phyloP scores from a whole-genome alignment of 2,888 invertebrate genomes.

The Antitype chi region DNA sequence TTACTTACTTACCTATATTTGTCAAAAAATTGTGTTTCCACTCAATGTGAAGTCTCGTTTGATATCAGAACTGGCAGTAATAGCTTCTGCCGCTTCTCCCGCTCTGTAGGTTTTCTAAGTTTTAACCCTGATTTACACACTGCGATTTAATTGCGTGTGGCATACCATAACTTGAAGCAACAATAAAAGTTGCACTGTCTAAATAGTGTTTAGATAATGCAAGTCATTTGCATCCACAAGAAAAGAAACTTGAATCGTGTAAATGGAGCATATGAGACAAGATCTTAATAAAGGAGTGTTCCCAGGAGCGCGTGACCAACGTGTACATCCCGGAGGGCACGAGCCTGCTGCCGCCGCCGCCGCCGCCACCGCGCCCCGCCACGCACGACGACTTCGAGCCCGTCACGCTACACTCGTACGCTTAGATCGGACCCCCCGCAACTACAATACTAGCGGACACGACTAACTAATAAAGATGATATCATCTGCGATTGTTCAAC shows the following conservation, averaged over 20 bases:
- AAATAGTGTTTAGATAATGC: neutral
- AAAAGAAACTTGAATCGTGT: neutral
- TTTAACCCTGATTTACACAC: neutral
- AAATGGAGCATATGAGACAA: neutral
- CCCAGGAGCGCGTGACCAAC: conserved; percentile 91
- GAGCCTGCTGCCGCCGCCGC: conserved; percentile 92
- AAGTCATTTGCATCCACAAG: neutral
- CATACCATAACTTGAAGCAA: neutral
- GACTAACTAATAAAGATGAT: conserved; percentile 39
- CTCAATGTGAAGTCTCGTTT: neutral
- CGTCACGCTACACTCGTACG: conserved; percentile 89
- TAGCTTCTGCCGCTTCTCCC: neutral
- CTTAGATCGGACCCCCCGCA: conserved; percentile 69
- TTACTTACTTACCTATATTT: neutral
- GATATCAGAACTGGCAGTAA: neutral
- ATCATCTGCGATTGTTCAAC: conserved; percentile 56
- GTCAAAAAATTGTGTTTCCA: neutral
- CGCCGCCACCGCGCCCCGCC: conserved; percentile 89
- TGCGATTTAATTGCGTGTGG: neutral
- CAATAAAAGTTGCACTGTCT: neutral
- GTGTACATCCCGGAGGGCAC: conserved; percentile 93
- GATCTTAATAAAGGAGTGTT: neutral
- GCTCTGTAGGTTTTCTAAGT: neutral
- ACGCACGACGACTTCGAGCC: conserved; percentile 92
- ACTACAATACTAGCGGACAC: conserved; percentile 26